phyloP scores from a whole-genome alignment of 2,113 vertebrate species.

The Marmota monax region DNA sequence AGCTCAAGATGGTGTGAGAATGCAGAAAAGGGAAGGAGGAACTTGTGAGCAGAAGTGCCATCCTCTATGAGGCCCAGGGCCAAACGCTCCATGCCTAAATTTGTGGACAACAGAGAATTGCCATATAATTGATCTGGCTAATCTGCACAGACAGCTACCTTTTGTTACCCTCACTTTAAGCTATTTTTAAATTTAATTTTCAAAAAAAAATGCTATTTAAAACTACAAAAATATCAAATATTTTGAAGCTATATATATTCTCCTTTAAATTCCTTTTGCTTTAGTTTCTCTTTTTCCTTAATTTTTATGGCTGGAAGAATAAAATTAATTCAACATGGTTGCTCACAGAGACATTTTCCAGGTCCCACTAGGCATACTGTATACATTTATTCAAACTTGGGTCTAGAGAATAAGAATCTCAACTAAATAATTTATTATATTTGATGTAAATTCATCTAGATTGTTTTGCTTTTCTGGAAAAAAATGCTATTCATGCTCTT shows the following conservation, averaged over 20 bases:
- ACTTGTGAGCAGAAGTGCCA: not conserved
- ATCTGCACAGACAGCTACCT: not conserved
- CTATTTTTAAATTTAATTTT: conserved; percentile 18
- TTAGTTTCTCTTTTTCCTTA: conserved; percentile 63
- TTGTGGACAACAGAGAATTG: not conserved
- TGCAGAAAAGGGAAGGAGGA: not conserved
- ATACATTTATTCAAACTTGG: conserved; percentile 63
- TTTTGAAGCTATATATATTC: conserved; percentile 56
- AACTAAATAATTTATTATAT: conserved; percentile 68
- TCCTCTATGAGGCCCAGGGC: fast-evolving
- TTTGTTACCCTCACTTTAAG: not conserved
- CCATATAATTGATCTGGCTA: not conserved
- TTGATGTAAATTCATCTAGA: conserved; percentile 66
- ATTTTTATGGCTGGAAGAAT: conserved; percentile 66
- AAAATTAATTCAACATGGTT: conserved; percentile 73
- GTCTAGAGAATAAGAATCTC: conserved; percentile 27
- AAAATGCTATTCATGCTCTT: conserved; percentile 33
- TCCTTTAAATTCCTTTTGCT: conserved; percentile 58
- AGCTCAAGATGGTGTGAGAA: not conserved
- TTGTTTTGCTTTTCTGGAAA: conserved; percentile 46
- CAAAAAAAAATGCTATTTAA: conserved; percentile 65
- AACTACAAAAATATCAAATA: conserved; percentile 38
- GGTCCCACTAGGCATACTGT: not conserved
- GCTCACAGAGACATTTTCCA: conserved; percentile 62
- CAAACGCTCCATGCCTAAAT: not conserved